Evolutionary conservation across 2,888 invertebrate species (phyloP), one percentile per base, ranked within the genome.

Genomic region (Spodoptera littoralis): DNA sequence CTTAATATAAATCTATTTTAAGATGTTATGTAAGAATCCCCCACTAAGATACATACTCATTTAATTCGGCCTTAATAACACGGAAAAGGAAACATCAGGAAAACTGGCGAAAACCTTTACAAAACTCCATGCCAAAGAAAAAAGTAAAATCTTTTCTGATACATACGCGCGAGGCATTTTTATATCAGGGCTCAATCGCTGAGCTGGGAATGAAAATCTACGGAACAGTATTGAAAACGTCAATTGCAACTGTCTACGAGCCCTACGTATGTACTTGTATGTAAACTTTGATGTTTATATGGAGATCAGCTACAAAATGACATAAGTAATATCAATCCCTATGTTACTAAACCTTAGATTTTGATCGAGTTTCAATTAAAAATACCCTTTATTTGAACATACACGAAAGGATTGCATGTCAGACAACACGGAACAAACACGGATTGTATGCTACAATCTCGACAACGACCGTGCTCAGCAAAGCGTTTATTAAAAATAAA

Each of bases 221-320:
- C 65, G 66, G 72, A 63, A 66, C 61, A 65, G 71, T 84, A 85
- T 83, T 84, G 80, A 79, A 84, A 80, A 79, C 69, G 84, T 82
- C 83, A 82, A 80, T 84, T 78, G 79, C 77, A 77, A 68, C 60
- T 63, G 76, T 71, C 72, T 73, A 72, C 60, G 50, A 60, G 50
- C 54, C 30, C 43, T 53, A 60, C 73, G 55, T 53, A 60, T 73
- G 55, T 60, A 70, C 69, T 60, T 58, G 70, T 71, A 71, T 47
- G 48, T 36, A 36, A 41, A 24, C 24, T 41, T 44, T 66, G 60
- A 74, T 64, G 70, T 59, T 63, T 55, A 64, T 70, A 70, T 65
- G 58, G 60, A 58, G 59, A 60, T 44, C 57, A 13, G 59, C 13
- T 44, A 46, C 56, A 18, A 57, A 62, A 60, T 61, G 53, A 52